phyloP scores from a whole-genome alignment of 37 sponge, comb jelly and placozoan genomes.

The Ephydatia muelleri region DNA sequence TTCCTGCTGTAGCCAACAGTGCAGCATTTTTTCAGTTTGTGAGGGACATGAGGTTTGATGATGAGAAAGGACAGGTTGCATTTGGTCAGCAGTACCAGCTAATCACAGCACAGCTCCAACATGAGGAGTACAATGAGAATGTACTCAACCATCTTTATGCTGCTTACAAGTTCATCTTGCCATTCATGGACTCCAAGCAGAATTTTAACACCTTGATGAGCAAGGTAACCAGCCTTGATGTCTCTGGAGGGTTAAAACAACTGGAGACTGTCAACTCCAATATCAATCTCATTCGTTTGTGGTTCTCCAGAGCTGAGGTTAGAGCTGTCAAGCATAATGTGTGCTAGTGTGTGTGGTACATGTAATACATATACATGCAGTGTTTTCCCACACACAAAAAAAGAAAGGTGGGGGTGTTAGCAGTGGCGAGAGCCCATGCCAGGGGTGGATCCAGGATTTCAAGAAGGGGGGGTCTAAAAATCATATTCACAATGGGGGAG shows the following conservation, averaged over 20 bases:
- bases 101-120: slow-evolving; percentile 73
- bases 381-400: too few relatives aligned
- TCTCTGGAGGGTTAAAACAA: slow-evolving; percentile 41
- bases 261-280: slow-evolving; percentile 77
- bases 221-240: slow-evolving; percentile 39
- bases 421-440: too few relatives aligned
- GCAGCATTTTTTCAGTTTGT: slow-evolving; percentile 61
- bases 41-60: slow-evolving; percentile 48
- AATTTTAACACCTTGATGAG: slow-evolving; percentile 52
- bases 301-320: slow-evolving; percentile 79
- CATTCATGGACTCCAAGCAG: slow-evolving; percentile 66
- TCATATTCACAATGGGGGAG: too few relatives aligned
- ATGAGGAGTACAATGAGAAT: slow-evolving; percentile 83
- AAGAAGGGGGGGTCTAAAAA: too few relatives aligned
- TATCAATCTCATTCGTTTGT: slow-evolving; percentile 65
- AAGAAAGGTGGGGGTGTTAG: too few relatives aligned
- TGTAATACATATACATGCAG: too few relatives aligned
- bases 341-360: too few relatives aligned
- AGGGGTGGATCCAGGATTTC: too few relatives aligned
- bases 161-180: slow-evolving; percentile 71
- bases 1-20: slow-evolving; percentile 48
- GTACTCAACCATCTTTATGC: slow-evolving; percentile 79
- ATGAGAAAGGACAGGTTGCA: slow-evolving; percentile 34
- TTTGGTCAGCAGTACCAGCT: slow-evolving; percentile 74
- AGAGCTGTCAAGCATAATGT: too few relatives aligned